Conservation (phyloP, 2,113 vertebrate species). For the Mionectes macconnelli region DNA sequence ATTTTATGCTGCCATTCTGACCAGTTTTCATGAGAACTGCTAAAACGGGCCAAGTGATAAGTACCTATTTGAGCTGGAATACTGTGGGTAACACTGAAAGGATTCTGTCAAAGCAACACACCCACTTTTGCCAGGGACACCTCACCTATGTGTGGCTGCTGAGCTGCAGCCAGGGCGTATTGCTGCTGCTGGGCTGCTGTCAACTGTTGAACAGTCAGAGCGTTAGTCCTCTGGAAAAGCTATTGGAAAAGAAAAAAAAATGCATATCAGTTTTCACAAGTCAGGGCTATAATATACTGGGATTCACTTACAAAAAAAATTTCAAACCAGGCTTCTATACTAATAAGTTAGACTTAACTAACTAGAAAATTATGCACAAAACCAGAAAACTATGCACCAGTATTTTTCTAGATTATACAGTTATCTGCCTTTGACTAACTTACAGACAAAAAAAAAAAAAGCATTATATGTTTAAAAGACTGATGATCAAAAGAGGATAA, state of each 20-base stretch:
- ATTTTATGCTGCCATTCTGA: neutral
- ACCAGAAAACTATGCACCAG: neutral
- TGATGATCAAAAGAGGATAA: neutral
- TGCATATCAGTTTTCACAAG: conserved; percentile 7
- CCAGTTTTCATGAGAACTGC: neutral
- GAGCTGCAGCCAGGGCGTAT: conserved; percentile 92
- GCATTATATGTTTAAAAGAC: neutral
- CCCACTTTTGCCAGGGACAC: neutral
- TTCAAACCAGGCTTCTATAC: neutral
- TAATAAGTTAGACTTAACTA: neutral
- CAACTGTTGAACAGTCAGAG: conserved; percentile 92
- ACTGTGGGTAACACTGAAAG: neutral
- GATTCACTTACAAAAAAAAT: neutral
- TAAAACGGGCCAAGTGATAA: neutral
- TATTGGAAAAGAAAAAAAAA: conserved; percentile 25
- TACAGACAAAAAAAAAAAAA: neutral
- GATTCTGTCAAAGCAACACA: neutral
- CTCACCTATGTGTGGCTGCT: conserved; percentile 96
- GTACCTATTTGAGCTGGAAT: neutral
- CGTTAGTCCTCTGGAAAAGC: conserved; percentile 94
- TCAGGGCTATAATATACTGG: neutral
- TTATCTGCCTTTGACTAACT: neutral
- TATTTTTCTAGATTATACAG: neutral
- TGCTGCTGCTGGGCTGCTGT: conserved; percentile 96
- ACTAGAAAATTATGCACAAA: neutral